Evolutionary conservation across 2,113 vertebrate genomes (phyloP), one percentile per base, ranked within the genome.

Genomic region (Mixornis gularis): DNA sequence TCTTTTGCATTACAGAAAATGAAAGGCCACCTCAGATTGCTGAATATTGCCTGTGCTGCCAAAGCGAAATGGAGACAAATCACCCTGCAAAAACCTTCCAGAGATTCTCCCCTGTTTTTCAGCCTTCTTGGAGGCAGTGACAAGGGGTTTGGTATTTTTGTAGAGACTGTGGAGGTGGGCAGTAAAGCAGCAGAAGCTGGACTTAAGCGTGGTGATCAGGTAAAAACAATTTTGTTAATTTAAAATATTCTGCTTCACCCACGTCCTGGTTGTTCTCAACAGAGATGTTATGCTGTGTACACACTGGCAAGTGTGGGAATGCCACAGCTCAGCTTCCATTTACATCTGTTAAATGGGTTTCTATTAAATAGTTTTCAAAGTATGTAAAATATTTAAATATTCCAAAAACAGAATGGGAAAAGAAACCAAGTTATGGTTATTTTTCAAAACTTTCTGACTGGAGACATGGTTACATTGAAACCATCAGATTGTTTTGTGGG

Each of bases 161-260:
- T 99, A 3, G 99, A 99, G 96, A 96, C 97, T 4, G 99, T 99
- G 90, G 99, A 99, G 85, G 58, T 90, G 51, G 97, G 97, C 64
- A 99, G 98, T 95, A 99, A 98, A 96, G 98, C 99, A n/a, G 97
- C 98, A 55, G 98, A 99, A 96, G 96, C 97, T 16, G 99, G 99
- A 25, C 98, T 99, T n/a, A 99, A 99, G 51, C 98, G 99, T 48
- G 99, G 99, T 49, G 99, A 99, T 96, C 99, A 99, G 98, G 99
- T 98, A 96, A 94, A 69, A 79, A 76, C 51, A 66, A 10, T 27
- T 4, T 44, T 10, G 5, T 14, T 60, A 12, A 21, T 19, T 65
- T 40, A 32, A 78, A 74, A 34, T 59, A 26, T 5, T 38, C 12
- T 58, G 29, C 13, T 63, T 94, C 38, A 44, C 12, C 19, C 68